Evolutionary conservation across 2,888 invertebrate genomes (phyloP).

Genomic region (Scaeva pyrastri): DNA sequence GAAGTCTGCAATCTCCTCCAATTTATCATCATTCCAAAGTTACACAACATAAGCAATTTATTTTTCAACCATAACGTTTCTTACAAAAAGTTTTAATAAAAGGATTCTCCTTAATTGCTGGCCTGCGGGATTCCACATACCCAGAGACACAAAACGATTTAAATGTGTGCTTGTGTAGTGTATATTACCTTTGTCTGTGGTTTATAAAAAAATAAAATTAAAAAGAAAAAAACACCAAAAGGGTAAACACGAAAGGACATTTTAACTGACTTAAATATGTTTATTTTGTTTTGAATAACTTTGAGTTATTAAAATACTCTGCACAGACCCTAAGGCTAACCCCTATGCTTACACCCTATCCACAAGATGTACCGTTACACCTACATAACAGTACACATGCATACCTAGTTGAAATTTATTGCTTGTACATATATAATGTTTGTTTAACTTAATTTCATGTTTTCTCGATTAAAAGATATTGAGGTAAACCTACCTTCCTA

Average conservation of each 20-base stretch:
- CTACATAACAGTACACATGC: too few species aligned
- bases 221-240: neutral
- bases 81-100: neutral
- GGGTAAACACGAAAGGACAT: neutral
- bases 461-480: neutral
- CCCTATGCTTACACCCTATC: neutral
- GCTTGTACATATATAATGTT: constrained; percentile 10
- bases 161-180: neutral
- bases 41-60: neutral
- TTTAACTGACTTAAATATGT: constrained; percentile 7
- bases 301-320: neutral
- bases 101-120: neutral
- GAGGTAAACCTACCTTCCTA: neutral
- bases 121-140: constrained; percentile 21
- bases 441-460: constrained; percentile 13
- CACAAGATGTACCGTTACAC: too few species aligned
- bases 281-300: neutral
- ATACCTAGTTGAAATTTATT: neutral
- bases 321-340: neutral
- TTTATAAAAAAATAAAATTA: neutral
- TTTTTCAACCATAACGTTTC: neutral
- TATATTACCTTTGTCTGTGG: constrained; percentile 6
- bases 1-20: neutral
- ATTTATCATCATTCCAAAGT: neutral
- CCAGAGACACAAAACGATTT: constrained; percentile 19